Evolutionary conservation across 2,797 vertebrate genomes (phyloP).

Genomic region (Syndactyla subalaris): DNA sequence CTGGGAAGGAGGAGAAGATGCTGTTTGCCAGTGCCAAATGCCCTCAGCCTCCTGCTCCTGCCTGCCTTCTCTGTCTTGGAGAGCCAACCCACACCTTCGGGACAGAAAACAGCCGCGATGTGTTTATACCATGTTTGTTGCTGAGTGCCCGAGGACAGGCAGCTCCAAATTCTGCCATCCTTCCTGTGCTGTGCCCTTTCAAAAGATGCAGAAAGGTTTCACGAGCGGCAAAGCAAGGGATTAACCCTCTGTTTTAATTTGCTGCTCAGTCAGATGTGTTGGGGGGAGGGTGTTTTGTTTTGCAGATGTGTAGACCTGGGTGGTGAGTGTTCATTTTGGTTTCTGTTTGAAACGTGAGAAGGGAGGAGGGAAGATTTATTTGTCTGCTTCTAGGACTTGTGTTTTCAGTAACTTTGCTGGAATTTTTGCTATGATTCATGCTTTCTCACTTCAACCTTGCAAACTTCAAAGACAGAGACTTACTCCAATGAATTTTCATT

Average conservation of each 20-base stretch:
- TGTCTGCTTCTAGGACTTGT: not conserved
- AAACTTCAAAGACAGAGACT: constrained; percentile 23
- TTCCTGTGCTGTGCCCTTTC: not conserved
- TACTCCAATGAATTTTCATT: not conserved
- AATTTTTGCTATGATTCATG: not conserved
- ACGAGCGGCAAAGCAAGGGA: not conserved
- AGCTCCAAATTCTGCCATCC: not conserved
- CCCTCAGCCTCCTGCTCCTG: not conserved
- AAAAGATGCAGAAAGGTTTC: not conserved
- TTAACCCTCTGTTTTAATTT: not conserved
- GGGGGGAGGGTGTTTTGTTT: not conserved
- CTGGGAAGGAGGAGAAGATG: not conserved
- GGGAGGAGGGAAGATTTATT: not conserved
- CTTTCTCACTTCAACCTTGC: not conserved
- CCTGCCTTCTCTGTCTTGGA: not conserved
- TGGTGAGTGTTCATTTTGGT: not conserved
- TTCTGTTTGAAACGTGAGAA: constrained; percentile 3
- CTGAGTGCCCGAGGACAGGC: not conserved
- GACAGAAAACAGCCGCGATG: not conserved
- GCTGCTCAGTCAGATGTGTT: not conserved
- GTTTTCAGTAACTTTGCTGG: not conserved
- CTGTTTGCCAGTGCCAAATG: not conserved
- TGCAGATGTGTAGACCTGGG: not conserved
- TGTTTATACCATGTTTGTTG: not conserved
- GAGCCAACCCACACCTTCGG: not conserved